These are phyloP conservation scores for Acronicta alni DNA, from an alignment of 2,888 invertebrate species.

Conservation along the genomic window DNA sequence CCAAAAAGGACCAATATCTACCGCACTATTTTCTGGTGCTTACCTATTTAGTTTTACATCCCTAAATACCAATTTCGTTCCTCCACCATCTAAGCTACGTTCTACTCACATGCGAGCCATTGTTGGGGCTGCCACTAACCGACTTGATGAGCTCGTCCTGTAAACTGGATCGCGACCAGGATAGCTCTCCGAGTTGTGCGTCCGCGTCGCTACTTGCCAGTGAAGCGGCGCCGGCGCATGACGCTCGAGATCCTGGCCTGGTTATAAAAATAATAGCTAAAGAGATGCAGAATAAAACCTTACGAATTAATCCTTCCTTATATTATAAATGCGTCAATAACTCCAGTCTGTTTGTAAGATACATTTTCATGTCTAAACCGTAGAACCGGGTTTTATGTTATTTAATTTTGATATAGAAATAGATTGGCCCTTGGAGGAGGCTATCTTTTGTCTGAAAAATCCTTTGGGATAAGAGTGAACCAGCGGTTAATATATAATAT, in stretches of 20 bases:
- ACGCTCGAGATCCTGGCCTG: constrained; percentile 87
- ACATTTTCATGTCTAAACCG: too few relatives aligned
- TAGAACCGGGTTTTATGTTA: too few relatives aligned
- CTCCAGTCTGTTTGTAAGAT: too few relatives aligned
- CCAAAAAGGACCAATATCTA: constrained; percentile 1
- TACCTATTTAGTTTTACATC: background rate
- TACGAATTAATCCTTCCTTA: too few relatives aligned
- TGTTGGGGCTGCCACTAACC: constrained; percentile 88
- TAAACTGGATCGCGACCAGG: constrained; percentile 91
- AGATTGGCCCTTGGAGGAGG: too few relatives aligned
- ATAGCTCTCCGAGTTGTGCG: constrained; percentile 86
- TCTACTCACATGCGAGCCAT: constrained; percentile 84
- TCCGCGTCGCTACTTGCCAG: constrained; percentile 87
- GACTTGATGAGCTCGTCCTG: constrained; percentile 92
- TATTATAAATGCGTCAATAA: too few relatives aligned
- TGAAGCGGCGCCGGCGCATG: constrained; percentile 90
- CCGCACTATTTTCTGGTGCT: constrained; percentile 1
- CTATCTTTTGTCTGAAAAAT: too few relatives aligned
- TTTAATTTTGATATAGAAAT: too few relatives aligned
- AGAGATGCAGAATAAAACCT: too few relatives aligned
- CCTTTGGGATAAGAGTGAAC: too few relatives aligned
- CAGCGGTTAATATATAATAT: too few relatives aligned
- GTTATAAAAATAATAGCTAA: constrained; percentile 7
- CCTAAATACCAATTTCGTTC: background rate
- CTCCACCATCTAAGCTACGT: constrained; percentile 43